Percentiles rank a stretch among this genome's conserved stretches.
Evolutionary conservation across 2,888 invertebrate genomes (phyloP).

Genomic region (Drosophila suboccidentalis): DNA sequence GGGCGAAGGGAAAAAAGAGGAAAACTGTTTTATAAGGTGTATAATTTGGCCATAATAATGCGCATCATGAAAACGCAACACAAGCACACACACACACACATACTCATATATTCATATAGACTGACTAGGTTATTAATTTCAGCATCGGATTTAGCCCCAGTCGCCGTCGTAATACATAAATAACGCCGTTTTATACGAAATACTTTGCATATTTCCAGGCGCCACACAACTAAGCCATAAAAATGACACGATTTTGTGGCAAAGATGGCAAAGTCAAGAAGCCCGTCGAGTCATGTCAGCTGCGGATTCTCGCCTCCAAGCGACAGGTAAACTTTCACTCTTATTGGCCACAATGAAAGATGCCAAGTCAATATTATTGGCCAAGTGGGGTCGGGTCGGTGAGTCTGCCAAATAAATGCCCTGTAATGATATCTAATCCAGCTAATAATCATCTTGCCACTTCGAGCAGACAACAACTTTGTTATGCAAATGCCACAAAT

Average conservation of each 20-base stretch:
- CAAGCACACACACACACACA: constrained; percentile 14
- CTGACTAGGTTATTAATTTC: constrained; percentile 81
- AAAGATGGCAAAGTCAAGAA: constrained; percentile 48
- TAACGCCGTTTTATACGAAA: constrained; percentile 72
- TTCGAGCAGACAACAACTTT: constrained; percentile 70
- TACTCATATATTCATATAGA: constrained; percentile 21
- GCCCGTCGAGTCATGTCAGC: constrained; percentile 82
- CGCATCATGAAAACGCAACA: constrained; percentile 83
- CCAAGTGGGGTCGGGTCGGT: constrained; percentile 30
- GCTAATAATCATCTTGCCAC: constrained; percentile 84
- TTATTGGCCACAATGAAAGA: constrained; percentile 54
- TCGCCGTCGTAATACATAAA: constrained; percentile 62
- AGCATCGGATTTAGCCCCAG: constrained; percentile 54
- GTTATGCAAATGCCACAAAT: constrained; percentile 71
- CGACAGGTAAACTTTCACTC: constrained; percentile 74
- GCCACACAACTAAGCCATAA: constrained; percentile 71
- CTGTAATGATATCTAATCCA: constrained; percentile 84
- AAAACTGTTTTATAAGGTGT: constrained; percentile 80
- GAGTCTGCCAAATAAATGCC: constrained; percentile 72
- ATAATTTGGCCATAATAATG: constrained; percentile 86
- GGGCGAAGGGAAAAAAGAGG: constrained; percentile 26
- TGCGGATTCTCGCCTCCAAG: constrained; percentile 71
- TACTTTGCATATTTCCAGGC: constrained; percentile 75
- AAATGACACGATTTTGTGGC: constrained; percentile 59
- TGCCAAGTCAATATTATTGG: constrained; percentile 72